These are phyloP conservation scores for Caenorhabditis sp. DNA, from an alignment of 2,888 invertebrate genomes.

Conservation along the genomic window DNA sequence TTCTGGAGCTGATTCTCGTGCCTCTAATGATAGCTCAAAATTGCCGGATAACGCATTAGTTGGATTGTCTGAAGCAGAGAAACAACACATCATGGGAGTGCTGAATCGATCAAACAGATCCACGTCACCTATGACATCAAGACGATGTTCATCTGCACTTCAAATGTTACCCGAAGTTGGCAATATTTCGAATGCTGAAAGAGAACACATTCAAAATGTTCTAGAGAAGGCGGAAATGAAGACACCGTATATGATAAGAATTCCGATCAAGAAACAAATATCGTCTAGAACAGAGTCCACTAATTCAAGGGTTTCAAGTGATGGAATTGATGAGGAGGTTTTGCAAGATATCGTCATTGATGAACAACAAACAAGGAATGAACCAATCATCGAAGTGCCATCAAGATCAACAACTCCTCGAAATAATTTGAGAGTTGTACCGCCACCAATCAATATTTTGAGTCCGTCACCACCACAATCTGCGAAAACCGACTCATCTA, in stretches of 20 bases:
- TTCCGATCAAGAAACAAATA: slow-evolving; percentile 31
- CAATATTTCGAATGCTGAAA: slow-evolving; percentile 54
- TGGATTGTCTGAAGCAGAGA: slow-evolving; percentile 61
- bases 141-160: slow-evolving; percentile 62
- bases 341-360: slow-evolving; percentile 11
- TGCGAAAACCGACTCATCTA: slow-evolving; percentile 30
- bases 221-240: slow-evolving; percentile 55
- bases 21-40: slow-evolving; percentile 38
- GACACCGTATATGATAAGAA: slow-evolving; percentile 45
- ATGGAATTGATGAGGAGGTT: slow-evolving; percentile 37
- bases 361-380: slow-evolving; percentile 13
- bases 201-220: slow-evolving; percentile 62
- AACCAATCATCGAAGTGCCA: slow-evolving; percentile 25
- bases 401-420: slow-evolving; percentile 29
- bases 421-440: slow-evolving; percentile 31
- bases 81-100: slow-evolving; percentile 60
- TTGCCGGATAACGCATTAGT: slow-evolving; percentile 61
- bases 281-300: slow-evolving; percentile 40
- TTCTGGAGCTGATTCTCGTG: slow-evolving; percentile 45
- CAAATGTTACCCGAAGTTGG: slow-evolving; percentile 57
- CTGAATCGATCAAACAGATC: slow-evolving; percentile 38
- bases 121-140: slow-evolving; percentile 50
- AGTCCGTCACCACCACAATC: slow-evolving; percentile 38
- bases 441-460: slow-evolving; percentile 39
- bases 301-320: slow-evolving; percentile 34